Base-by-base conservation (phyloP, 2,113 vertebrate genomes). In the Cinclus mexicanus region DNA sequence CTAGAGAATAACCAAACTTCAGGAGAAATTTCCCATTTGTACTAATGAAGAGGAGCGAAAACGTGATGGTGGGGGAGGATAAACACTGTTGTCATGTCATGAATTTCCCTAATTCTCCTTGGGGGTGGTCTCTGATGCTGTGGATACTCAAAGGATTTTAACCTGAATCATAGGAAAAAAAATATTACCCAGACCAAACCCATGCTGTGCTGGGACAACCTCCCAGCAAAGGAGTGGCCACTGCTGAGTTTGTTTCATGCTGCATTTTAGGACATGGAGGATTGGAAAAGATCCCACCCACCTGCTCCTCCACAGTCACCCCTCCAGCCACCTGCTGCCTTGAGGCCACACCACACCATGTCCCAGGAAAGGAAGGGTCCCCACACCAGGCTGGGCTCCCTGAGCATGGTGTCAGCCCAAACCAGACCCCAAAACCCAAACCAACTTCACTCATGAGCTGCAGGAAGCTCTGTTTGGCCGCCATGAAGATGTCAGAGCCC, bases 341-440 rank as follows among this genome's bases (percentile, higher is more conserved):
- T 2, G 2, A 42, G 59, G 26, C n/a, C 33, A 14, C n/a, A 47
- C 52, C 57, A 68, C 52, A 11, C 11, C 6, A 3, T 0, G 3
- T 14, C 52, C 35, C 2, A 15, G 44, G 49, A 37, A 24, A 67
- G 46, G 28, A 53, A 41, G 2, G 67, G 23, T 10, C 5, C 12
- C 11, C 15, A 8, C 1, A 0, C 14, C 17, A 35, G 14, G 29
- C 33, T 1, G 3, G 64, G 60, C 55, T 39, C 60, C 29, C 49
- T 11, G 41, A 53, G 29, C 46, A 42, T 0, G 0, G 20, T 1
- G 3, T 12, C 2, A 1, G 33, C 4, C 35, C 65, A 67, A 55
- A 84, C 10, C 6, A 6, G 21, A 16, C 39, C 44, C 61, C 57
- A 31, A 50, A 41, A 22, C 3, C 6, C 25, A 35, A n/a, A 49